Evolutionary conservation across 2,113 vertebrate genomes (phyloP).

Genomic region (Arizona elegans): DNA sequence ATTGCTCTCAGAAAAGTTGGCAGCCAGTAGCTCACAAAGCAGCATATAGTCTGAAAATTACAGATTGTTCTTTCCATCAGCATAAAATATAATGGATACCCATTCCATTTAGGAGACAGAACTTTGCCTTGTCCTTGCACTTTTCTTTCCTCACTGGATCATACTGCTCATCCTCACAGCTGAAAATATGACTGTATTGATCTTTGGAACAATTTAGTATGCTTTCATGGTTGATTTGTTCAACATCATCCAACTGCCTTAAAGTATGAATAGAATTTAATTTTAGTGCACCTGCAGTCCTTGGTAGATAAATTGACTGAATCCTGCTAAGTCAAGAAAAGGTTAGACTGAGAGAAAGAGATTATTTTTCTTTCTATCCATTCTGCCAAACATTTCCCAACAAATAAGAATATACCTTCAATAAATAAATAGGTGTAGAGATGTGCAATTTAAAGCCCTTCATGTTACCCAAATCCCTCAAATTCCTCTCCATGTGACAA

Average conservation of each 20-base stretch:
- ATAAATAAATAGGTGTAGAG: constrained; percentile 25
- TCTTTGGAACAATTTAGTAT: constrained; percentile 19
- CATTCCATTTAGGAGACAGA: background rate
- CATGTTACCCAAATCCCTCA: background rate
- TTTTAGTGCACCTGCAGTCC: background rate
- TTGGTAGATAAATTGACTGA: constrained; percentile 13
- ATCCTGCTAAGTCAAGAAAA: background rate
- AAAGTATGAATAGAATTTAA: background rate
- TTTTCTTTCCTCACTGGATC: background rate
- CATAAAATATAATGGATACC: background rate
- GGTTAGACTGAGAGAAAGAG: background rate
- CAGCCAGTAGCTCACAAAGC: background rate
- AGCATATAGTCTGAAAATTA: background rate
- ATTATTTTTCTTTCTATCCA: constrained; percentile 44
- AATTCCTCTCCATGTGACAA: background rate
- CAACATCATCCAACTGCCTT: constrained; percentile 22
- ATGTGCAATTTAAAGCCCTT: constrained; percentile 32
- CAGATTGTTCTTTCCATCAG: background rate
- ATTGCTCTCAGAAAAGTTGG: background rate
- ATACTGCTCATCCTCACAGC: background rate
- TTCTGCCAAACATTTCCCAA: constrained; percentile 30
- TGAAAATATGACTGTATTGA: background rate
- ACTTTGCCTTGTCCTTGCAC: background rate
- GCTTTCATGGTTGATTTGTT: constrained; percentile 26
- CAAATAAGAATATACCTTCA: constrained; percentile 15